Evolutionary conservation across 2,888 invertebrate species (phyloP), one percentile per base, ranked within the genome.

Genomic region (Eledone cirrhosa): DNA sequence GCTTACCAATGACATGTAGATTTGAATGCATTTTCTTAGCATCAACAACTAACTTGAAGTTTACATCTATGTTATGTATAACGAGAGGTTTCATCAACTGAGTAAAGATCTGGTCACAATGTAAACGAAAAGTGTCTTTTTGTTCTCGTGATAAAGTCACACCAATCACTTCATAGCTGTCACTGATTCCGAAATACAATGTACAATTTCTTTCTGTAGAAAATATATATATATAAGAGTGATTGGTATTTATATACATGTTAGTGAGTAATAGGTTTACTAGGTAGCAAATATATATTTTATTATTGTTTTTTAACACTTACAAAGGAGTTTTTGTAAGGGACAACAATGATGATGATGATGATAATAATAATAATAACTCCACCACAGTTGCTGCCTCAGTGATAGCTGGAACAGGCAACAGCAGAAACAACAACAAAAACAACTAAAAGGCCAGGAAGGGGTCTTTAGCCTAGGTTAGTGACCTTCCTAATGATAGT

Each of bases 171-270:
- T 33, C 22, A 13, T 72, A 29, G 24, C 24, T 33, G 22, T n/a
- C 14, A 41, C 41, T 72, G 69, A 72, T 72, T 22, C 69, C 69
- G 22, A 72, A 72, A 27, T 72, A 72, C n/a, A 72, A 33, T 33
- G 69, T 72, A 72, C 69, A 33, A 33, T 72, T 72, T 41, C n/a
- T 72, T 72, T 31, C 69, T 72, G 24, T n/a, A 41, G 13, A 19
- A 5, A 72, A 72, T 22, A n/a, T 41, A 41, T n/a, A n/a, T n/a
- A n/a, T n/a, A n/a, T n/a, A n/a, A n/a, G n/a, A n/a, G n/a, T n/a
- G n/a, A n/a, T n/a, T n/a, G n/a, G n/a, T n/a, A n/a, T n/a, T n/a
- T n/a, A n/a, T n/a, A n/a, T n/a, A n/a, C n/a, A n/a, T n/a, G n/a
- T n/a, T n/a, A n/a, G n/a, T n/a, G n/a, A n/a, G n/a, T n/a, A n/a